Evolutionary conservation across 2,113 vertebrate species (phyloP), one percentile per base, ranked within the genome.

Genomic region (Ramphastos sulfuratus): DNA sequence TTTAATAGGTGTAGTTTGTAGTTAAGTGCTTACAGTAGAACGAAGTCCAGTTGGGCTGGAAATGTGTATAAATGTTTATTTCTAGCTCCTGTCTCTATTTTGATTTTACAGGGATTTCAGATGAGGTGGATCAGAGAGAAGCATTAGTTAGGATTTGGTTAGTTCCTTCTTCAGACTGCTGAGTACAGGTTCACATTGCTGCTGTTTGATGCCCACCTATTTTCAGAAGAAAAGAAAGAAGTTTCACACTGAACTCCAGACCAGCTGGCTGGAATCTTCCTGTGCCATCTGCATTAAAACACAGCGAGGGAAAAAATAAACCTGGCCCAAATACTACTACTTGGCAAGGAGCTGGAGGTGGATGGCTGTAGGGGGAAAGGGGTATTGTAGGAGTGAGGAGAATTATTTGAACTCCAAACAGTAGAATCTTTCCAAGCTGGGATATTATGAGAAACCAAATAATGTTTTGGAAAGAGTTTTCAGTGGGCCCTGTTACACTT

Each of bases 61-160:
- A 50, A 87, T 44, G 19, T 37, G 71, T 31, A 59, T 30, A 92
- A 74, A 65, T 64, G 52, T 91, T 86, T 94, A 69, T 94, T 93
- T 91, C 77, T 25, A 66, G 31, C 75, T 89, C 33, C 48, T 85
- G 56, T 27, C 56, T 89, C 78, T 60, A 18, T 85, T 94, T 91
- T 73, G 8, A 52, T 91, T 82, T 85, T 30, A 64, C 9, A 21
- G 69, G 15, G 30, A 33, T 83, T 83, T 83, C 78, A 71, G 67
- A 64, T 60, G 15, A 33, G 58, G 33, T 21, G 82, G 63, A 59
- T 52, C 60, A 74, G 64, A 25, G 44, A 59, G 64, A 52, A 90
- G 42, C 9, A 5, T 46, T 46, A 46, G 46, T 85, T 23, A 54
- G 28, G 28, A 21, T 24, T 24, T 59, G 19, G 28, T 24, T 55